phyloP scores from a whole-genome alignment of 1,140 invertebrate species.

The Penaeus chinensis region DNA sequence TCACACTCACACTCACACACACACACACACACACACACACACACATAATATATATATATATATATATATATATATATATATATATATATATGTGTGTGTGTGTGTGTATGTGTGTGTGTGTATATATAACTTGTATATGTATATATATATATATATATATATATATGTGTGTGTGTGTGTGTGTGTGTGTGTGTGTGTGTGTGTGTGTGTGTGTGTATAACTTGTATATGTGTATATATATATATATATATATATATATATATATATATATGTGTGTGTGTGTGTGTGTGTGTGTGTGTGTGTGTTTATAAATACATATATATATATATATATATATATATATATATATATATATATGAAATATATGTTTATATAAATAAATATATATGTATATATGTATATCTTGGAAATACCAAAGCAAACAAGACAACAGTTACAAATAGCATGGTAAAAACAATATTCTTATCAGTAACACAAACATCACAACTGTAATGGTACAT shows the following conservation, averaged over 20 bases:
- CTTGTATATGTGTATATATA: neutral
- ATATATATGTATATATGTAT: neutral
- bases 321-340: too few species aligned
- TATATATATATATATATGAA: too few species aligned
- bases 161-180: too few species aligned
- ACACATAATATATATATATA: conserved; percentile 16
- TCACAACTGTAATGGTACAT: too few species aligned
- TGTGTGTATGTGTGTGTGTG: neutral
- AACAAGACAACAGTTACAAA: neutral
- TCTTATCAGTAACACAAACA: too few species aligned
- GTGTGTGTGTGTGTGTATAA: neutral
- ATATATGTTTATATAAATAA: too few species aligned
- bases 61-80: conserved; percentile 17
- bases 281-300: too few species aligned
- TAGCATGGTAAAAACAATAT: too few species aligned
- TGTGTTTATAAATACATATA: too few species aligned
- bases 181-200: neutral
- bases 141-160: too few species aligned
- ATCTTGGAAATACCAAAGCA: neutral
- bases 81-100: neutral
- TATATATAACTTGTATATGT: neutral
- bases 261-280: neutral
- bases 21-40: neutral
- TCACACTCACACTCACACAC: neutral
- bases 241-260: conserved; percentile 21